Evolutionary conservation across 2,797 vertebrate genomes (phyloP).

Genomic region (Sardinella longiceps): DNA sequence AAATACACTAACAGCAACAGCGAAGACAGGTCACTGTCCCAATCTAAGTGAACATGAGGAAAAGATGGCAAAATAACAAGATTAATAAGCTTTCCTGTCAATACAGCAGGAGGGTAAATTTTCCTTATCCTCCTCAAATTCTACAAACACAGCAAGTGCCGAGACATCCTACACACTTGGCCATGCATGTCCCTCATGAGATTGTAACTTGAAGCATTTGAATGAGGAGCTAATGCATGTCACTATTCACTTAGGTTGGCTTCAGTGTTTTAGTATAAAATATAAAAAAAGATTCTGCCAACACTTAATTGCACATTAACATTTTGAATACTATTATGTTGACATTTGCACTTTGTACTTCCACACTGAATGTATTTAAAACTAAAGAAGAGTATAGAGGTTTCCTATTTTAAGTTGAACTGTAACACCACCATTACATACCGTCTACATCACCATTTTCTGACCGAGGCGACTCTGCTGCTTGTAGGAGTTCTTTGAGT

Average conservation of each 20-base stretch:
- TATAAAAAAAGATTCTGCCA: not conserved
- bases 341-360: not conserved
- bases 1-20: not conserved
- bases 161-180: too few species aligned
- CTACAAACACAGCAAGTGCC: too few species aligned
- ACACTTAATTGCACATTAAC: not conserved
- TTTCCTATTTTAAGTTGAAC: not conserved
- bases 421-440: not conserved
- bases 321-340: not conserved
- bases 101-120: too few species aligned
- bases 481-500: not conserved
- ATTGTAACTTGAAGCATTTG: too few species aligned
- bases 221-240: too few species aligned
- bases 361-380: too few species aligned
- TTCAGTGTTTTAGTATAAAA: too few species aligned
- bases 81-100: too few species aligned
- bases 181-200: too few species aligned
- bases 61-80: not conserved
- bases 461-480: not conserved
- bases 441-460: not conserved
- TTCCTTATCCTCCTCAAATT: too few species aligned
- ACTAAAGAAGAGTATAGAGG: too few species aligned
- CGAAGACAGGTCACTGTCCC: not conserved
- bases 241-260: too few species aligned
- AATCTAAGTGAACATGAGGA: constrained; percentile 2